These are phyloP conservation scores for Felis chaus DNA, from an alignment of 2,113 vertebrate genomes.

Conservation along the genomic window DNA sequence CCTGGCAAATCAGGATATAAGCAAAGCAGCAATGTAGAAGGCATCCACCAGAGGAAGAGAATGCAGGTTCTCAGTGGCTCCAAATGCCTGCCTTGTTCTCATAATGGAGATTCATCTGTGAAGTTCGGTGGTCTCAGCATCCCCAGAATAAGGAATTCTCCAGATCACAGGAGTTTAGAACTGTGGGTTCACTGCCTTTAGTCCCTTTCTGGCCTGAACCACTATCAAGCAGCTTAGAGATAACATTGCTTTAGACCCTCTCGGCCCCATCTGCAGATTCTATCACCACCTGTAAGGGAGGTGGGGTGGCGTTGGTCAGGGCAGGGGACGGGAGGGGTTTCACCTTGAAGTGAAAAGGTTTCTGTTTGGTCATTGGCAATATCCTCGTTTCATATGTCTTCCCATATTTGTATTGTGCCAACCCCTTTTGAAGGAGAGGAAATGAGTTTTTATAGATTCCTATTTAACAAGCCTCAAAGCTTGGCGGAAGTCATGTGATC, in stretches of 20 bases:
- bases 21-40: neutral
- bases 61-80: neutral
- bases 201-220: neutral
- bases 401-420: neutral
- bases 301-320: accelerated
- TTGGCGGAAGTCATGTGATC: neutral
- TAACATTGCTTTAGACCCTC: neutral
- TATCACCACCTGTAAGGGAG: neutral
- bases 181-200: neutral
- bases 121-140: neutral
- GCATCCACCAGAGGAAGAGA: neutral
- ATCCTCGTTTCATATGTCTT: neutral
- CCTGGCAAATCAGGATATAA: neutral
- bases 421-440: neutral
- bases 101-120: neutral
- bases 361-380: neutral
- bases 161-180: neutral
- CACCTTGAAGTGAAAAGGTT: neutral
- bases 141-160: neutral
- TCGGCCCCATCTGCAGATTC: neutral
- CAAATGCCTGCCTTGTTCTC: neutral
- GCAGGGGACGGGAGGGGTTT: neutral
- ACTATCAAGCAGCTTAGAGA: neutral
- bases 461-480: neutral
- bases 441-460: neutral